Evolutionary conservation across 2,888 invertebrate genomes (phyloP), one percentile per base, ranked within the genome.

Genomic region (Drosophila histrio): DNA sequence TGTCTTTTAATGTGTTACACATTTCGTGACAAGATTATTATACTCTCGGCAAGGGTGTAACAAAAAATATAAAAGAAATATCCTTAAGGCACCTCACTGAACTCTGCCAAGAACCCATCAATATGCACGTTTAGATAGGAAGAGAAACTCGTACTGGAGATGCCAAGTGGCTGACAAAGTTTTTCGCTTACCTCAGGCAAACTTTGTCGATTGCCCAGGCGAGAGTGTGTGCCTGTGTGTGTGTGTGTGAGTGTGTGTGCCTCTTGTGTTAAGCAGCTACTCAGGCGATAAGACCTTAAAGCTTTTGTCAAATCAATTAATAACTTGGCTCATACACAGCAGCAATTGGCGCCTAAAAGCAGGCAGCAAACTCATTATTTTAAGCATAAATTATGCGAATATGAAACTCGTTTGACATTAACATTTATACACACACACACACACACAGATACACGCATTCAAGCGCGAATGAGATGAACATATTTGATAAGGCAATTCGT

Each of bases 271-370:
- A 34, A 50, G 56, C 36, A 43, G 47, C 52, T 26, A 57, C 39
- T 53, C 44, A 43, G 34, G 26, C 49, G 46, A 44, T 30, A 36
- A 57, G 69, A 28, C 50, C 65, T 72, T 72, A 83, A 82, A 79
- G 71, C 77, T 43, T 36, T n/a, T 36, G 46, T 36, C 66, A 59
- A 72, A 82, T 83, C 87, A 82, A 82, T 82, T 82, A 88, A 80
- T 79, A 74, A 66, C 70, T 63, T 56, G 39, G 28, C 72, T 61
- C 32, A 21, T 38, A 41, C 34, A 38, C 19, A 15, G 26, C 9
- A 26, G 34, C 58, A 38, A 47, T 52, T 38, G 19, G 38, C 50
- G 58, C 85, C 86, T 71, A 69, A 85, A 85, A 77, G 84, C 63
- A 60, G 44, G 70, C 75, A 64, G 28, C 54, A 60, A 54, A 36